Base-by-base conservation (phyloP, 1,140 invertebrate genomes). In the Heliconius nattereri region DNA sequence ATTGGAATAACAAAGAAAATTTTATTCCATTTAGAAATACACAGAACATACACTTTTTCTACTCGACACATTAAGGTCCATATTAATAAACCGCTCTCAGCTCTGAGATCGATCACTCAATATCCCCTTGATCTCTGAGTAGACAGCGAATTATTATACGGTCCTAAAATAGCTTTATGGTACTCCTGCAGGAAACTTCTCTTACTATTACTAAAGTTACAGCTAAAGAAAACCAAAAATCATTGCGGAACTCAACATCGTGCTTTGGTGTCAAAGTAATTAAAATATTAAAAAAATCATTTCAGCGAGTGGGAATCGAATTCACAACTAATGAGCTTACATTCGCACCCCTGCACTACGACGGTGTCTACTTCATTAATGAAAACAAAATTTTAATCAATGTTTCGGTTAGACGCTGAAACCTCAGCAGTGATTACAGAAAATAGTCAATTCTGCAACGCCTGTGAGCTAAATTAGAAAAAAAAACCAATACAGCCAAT, bases 401-500 rank as follows among this genome's bases (percentile, higher is more conserved):
- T 66, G 60, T 66, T 66, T 66, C 26, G 60, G 60, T 66, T 29
- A 66, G 60, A 26, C 29, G 8, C 60, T 29, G 60, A 66, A 66
- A 66, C 60, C 60, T 66, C 60, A 66, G 60, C 60, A 66, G 60
- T 66, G 60, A 66, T 66, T 66, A 66, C 60, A 29, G 23, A 66
- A 66, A 66, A 66, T 66, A 66, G 60, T 66, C 26, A 66, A 66
- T 66, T 66, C 60, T 66, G 26, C 60, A 66, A 66, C 60, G 60
- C 60, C 60, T 66, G 60, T 29, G 26, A 66, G 60, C 60, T 66
- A 66, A 66, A 66, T 29, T 66, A 66, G 60, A 66, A 66, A 66
- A 60, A 57, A 66, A 60, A 60, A 20, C n/a, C 54, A 60, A 60
- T 60, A 23, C n/a, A 60, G 11, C 54, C 54, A 60, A 60, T 60